Evolutionary conservation across 2,113 vertebrate genomes (phyloP), one percentile per base, ranked within the genome.

Genomic region (Tympanuchus pallidicinctus): DNA sequence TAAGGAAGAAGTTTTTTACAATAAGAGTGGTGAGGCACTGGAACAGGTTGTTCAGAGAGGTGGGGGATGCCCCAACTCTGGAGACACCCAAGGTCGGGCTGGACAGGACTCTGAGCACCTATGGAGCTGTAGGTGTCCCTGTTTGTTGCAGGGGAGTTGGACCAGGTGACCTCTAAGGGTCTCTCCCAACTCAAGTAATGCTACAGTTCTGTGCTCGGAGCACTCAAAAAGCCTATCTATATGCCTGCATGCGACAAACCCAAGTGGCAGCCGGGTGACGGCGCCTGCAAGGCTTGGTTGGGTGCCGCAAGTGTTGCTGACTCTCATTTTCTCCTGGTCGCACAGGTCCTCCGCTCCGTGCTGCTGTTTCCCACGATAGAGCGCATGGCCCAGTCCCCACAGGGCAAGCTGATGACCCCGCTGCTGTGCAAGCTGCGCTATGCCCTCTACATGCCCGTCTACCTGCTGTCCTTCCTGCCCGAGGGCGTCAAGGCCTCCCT

Each of bases 301-400:
- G 8, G 28, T 27, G 77, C 76, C 14, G 47, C 8, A 43, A 61
- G 6, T n/a, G 67, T 10, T 6, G 32, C 75, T 97, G 82, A 94
- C 38, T 0, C 3, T 10, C 2, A 0, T 69, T 28, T 69, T 86
- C 79, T 88, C 7, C 0, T 82, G 86, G 2, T 38, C 61, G 4
- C 61, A 0, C 93, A 99, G 99, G 97, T 99, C 45, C 60, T 98
- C 40, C 99, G 98, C 95, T 96, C 98, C 2, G 92, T 99, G 90
- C 95, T 99, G 98, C 98, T 99, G 42, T 99, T 99, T 86, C 99
- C 99, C 3, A 99, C 99, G 1, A 99, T 99, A 15, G 99, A 99
- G 89, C 98, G 98, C 32, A 98, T 99, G 97, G 98, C 99, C 10
- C 97, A 97, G 96, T 98, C 98, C 3, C 99, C 99, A 2, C 98